These are phyloP conservation scores for Linurgus olivaceus DNA, from an alignment of 2,797 vertebrate species.

Conservation along the genomic window DNA sequence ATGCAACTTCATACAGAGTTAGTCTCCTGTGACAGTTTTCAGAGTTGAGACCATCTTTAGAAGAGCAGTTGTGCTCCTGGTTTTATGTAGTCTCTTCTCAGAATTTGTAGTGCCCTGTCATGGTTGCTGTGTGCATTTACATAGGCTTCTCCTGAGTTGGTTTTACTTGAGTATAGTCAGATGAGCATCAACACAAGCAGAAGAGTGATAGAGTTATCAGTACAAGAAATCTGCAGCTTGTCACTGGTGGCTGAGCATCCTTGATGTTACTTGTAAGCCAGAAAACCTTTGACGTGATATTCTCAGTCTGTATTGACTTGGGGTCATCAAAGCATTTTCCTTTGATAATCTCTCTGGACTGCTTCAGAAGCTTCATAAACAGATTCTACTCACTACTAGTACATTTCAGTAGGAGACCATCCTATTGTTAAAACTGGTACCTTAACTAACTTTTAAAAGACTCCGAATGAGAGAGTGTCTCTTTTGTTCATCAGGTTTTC, in stretches of 20 bases:
- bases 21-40: not conserved
- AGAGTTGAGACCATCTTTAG: not conserved
- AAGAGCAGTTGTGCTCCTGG: not conserved
- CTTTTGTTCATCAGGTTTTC: not conserved
- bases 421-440: accelerated
- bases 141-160: not conserved
- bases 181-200: not conserved
- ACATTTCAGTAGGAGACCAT: not conserved
- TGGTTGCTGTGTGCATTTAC: not conserved
- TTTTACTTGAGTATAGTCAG: not conserved
- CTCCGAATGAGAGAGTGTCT: not conserved
- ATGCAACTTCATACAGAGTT: not conserved
- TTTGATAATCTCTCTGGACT: not conserved
- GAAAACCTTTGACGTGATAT: not conserved
- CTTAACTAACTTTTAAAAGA: not conserved
- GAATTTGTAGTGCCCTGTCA: not conserved
- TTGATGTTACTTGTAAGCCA: not conserved
- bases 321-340: not conserved
- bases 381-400: not conserved
- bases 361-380: not conserved
- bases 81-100: not conserved
- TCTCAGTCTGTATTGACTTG: not conserved
- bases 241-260: not conserved
- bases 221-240: not conserved
- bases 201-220: not conserved